These are phyloP conservation scores for Poicephalus gulielmi DNA, from an alignment of 2,113 vertebrate species.

Conservation along the genomic window DNA sequence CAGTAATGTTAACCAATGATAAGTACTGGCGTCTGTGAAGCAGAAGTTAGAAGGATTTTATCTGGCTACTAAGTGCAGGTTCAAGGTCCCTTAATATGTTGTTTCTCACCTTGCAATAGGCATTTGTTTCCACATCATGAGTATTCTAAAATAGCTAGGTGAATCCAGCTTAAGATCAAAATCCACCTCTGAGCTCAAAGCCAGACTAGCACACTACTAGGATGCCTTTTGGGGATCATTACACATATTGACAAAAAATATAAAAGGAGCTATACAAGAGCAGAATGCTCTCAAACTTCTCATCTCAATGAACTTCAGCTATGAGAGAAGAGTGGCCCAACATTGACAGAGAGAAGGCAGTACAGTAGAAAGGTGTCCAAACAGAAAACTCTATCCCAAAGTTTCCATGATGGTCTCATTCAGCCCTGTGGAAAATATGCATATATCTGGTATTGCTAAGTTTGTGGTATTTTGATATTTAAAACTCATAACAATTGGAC, in stretches of 20 bases:
- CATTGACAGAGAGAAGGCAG: background rate
- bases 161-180: background rate
- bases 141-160: background rate
- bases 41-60: background rate
- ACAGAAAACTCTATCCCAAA: background rate
- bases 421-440: background rate
- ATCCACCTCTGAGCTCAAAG: background rate
- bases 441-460: background rate
- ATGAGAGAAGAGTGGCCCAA: background rate
- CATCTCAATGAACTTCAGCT: background rate
- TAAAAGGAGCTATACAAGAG: background rate
- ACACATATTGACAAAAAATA: background rate
- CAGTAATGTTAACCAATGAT: background rate
- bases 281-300: background rate
- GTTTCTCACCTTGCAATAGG: background rate
- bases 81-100: background rate
- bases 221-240: background rate
- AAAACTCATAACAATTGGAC: background rate
- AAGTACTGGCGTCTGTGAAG: background rate
- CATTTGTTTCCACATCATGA: background rate
- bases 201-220: background rate
- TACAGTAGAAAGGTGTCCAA: background rate
- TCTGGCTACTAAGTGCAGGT: background rate
- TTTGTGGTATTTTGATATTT: background rate
- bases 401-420: background rate